Conservation (phyloP, 2,797 vertebrate genomes). For the Carduelis carduelis region DNA sequence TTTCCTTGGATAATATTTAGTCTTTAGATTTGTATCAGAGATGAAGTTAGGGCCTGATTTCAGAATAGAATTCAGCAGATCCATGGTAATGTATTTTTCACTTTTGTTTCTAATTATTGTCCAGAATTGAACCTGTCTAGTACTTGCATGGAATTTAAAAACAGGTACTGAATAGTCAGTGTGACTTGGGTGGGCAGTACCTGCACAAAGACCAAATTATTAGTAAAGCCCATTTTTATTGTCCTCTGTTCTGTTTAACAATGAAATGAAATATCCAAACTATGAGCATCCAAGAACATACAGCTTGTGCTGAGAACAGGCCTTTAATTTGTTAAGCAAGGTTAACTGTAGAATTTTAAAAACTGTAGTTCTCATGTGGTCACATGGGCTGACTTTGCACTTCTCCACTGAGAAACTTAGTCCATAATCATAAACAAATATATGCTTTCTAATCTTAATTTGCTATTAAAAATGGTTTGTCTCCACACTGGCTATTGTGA, state of each 20-base stretch:
- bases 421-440: constrained; percentile 19
- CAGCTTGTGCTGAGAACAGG: not conserved
- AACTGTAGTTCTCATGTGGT: not conserved
- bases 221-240: not conserved
- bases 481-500: constrained; percentile 65
- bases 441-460: constrained; percentile 33
- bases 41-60: not conserved
- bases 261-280: not conserved
- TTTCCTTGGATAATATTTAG: not conserved
- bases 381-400: constrained; percentile 3
- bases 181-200: not conserved
- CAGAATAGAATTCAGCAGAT: not conserved
- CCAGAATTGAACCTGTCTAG: not conserved
- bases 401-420: not conserved
- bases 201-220: not conserved
- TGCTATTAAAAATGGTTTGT: constrained; percentile 53
- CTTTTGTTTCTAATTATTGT: not conserved
- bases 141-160: not conserved
- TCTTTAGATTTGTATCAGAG: not conserved
- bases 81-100: not conserved
- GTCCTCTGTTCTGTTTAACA: not conserved
- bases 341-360: not conserved
- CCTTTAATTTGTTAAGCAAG: not conserved
- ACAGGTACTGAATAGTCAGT: not conserved
- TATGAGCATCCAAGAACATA: not conserved